phyloP scores from a whole-genome alignment of 2,113 vertebrate species.

The Siniperca chuatsi region DNA sequence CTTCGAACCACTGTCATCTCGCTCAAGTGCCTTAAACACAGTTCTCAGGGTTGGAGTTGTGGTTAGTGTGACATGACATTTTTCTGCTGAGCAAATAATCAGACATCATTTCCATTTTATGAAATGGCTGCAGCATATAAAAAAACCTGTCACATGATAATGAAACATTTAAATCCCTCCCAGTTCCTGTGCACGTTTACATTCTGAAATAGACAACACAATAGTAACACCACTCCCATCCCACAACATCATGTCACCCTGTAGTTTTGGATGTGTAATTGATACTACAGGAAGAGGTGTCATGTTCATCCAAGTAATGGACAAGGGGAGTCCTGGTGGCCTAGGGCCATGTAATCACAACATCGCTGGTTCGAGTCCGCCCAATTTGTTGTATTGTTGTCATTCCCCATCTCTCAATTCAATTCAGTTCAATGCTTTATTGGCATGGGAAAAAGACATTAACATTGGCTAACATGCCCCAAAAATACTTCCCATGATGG shows the following conservation, averaged over 20 bases:
- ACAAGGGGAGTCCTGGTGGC: not conserved
- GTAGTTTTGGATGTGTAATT: not conserved
- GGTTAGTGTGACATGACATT: not conserved
- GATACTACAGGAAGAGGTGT: not conserved
- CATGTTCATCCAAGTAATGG: not conserved
- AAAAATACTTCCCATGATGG: not conserved
- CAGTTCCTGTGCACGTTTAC: not conserved
- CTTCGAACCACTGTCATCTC: not conserved
- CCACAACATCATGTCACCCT: not conserved
- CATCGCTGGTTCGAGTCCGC: not conserved
- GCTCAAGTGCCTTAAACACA: not conserved
- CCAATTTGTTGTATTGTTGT: no score
- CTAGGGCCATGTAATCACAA: not conserved
- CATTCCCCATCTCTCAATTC: not conserved
- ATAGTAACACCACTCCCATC: not conserved
- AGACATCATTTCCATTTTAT: not conserved
- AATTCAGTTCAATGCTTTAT: no score
- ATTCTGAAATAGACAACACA: not conserved
- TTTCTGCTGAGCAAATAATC: not conserved
- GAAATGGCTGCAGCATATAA: not conserved
- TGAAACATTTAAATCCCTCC: not conserved
- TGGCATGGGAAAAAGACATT: no score
- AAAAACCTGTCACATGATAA: not conserved
- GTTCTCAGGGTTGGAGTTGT: not conserved
- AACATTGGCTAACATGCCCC: not conserved